Conservation (phyloP, 2,888 invertebrate genomes). For the Ectobius pallidus region DNA sequence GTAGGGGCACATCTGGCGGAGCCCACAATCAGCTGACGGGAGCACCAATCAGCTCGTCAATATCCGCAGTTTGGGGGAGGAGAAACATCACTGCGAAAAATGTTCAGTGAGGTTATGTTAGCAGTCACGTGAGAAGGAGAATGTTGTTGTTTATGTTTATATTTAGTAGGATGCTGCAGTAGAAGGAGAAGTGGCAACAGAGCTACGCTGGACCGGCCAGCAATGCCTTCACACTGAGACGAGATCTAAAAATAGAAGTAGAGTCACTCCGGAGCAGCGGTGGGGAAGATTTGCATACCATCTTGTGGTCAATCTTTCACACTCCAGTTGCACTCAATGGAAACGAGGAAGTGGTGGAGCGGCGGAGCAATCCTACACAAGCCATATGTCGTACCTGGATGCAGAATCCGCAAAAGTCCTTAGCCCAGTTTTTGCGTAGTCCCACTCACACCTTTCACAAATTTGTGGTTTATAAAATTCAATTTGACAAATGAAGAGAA, state of each 20-base stretch:
- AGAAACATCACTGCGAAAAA: neutral
- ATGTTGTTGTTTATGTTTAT: conserved; percentile 36
- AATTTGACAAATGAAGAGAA: too few species aligned
- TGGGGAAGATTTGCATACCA: conserved; percentile 15
- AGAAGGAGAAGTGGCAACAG: conserved; percentile 32
- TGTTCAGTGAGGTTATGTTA: conserved; percentile 21
- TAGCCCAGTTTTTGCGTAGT: too few species aligned
- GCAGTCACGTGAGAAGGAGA: conserved; percentile 3
- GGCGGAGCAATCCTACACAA: too few species aligned
- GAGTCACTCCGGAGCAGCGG: conserved; percentile 32
- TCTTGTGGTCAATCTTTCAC: conserved; percentile 21
- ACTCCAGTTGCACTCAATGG: neutral
- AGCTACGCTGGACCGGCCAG: conserved; percentile 22
- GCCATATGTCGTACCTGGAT: too few species aligned
- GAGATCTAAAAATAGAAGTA: conserved; percentile 38
- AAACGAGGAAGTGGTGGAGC: neutral
- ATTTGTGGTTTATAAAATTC: too few species aligned
- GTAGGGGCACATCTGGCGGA: too few species aligned
- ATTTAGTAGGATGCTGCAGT: conserved; percentile 11
- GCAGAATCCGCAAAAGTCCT: too few species aligned
- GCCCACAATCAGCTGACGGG: too few species aligned
- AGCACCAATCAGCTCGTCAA: too few species aligned
- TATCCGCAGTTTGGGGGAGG: too few species aligned
- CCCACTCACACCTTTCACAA: too few species aligned
- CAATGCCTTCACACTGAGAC: conserved; percentile 41